These are phyloP conservation scores for Euclidia mi DNA, from an alignment of 2,888 invertebrate genomes.

Conservation along the genomic window DNA sequence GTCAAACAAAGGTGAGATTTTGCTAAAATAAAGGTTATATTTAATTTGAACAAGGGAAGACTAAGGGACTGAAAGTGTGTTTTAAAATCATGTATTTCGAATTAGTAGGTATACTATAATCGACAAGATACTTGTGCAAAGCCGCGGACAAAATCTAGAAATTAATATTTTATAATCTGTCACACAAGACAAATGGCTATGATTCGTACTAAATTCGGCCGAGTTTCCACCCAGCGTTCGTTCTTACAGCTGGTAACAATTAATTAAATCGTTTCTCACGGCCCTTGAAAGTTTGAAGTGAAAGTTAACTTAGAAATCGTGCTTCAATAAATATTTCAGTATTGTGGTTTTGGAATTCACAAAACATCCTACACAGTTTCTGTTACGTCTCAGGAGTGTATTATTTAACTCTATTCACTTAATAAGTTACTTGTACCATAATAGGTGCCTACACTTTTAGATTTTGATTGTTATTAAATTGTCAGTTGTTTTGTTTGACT, in stretches of 20 bases:
- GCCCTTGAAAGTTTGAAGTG: conserved; percentile 33
- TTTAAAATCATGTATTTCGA: too few relatives aligned
- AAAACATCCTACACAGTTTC: conserved; percentile 39
- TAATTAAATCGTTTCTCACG: conserved; percentile 27
- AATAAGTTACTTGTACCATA: neutral
- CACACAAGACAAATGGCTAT: conserved; percentile 1
- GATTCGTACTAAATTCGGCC: conserved; percentile 1
- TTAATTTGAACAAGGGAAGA: too few relatives aligned
- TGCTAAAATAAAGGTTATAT: too few relatives aligned
- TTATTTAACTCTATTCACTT: conserved; percentile 11
- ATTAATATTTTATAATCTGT: conserved; percentile 2
- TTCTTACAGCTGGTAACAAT: conserved; percentile 28
- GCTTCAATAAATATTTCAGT: conserved; percentile 50
- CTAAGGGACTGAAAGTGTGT: too few relatives aligned
- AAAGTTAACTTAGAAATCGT: conserved; percentile 46
- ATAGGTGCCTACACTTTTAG: neutral
- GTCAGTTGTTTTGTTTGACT: too few relatives aligned
- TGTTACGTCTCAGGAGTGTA: conserved; percentile 25
- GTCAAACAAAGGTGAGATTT: too few relatives aligned
- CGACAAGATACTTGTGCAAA: too few relatives aligned
- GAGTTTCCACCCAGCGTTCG: conserved; percentile 6
- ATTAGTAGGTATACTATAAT: too few relatives aligned
- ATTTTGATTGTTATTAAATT: neutral
- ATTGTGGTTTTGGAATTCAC: conserved; percentile 38
- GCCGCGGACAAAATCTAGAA: neutral